Percentiles rank a stretch among this genome's conserved stretches.
These are phyloP conservation scores for Cataglyphis albicans DNA, from an alignment of 2,888 invertebrate genomes.

Conservation along the genomic window DNA sequence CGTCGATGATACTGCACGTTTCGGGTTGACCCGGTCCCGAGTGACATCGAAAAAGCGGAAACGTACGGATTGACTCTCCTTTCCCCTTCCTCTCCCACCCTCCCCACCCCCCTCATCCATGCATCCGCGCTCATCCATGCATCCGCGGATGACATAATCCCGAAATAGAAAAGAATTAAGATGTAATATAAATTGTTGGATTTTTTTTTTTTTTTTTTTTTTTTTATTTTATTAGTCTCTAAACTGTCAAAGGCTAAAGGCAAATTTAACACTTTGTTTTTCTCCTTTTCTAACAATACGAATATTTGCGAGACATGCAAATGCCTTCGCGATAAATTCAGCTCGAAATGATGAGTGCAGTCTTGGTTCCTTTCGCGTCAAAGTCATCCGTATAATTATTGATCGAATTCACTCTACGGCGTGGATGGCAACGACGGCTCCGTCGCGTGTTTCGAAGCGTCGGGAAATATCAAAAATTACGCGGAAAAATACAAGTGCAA, in stretches of 20 bases:
- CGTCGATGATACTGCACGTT: conserved; percentile 33
- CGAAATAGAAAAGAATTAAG: not conserved
- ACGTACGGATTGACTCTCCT: conserved; percentile 10
- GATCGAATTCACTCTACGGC: not conserved
- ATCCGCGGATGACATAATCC: not conserved
- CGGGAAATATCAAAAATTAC: not conserved
- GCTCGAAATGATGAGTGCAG: not conserved
- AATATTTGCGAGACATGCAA: not conserved
- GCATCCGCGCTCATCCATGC: not conserved
- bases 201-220: not conserved
- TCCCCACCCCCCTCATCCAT: no score
- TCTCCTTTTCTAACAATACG: not conserved
- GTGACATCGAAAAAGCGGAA: conserved; percentile 21
- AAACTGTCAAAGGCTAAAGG: not conserved
- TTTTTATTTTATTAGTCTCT: not conserved
- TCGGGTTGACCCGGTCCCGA: conserved; percentile 30
- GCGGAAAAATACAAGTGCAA: not conserved
- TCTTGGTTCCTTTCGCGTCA: not conserved
- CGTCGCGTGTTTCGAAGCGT: not conserved
- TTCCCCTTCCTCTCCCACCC: no score
- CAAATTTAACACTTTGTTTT: no score
- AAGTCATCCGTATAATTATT: conserved; percentile 3
- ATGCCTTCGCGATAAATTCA: conserved; percentile 17
- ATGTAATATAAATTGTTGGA: not conserved
- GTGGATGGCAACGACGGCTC: not conserved